Percentiles rank a stretch among this genome's conserved stretches.
phyloP scores from a whole-genome alignment of 2,797 vertebrate species.

The Tragelaphus oryx region DNA sequence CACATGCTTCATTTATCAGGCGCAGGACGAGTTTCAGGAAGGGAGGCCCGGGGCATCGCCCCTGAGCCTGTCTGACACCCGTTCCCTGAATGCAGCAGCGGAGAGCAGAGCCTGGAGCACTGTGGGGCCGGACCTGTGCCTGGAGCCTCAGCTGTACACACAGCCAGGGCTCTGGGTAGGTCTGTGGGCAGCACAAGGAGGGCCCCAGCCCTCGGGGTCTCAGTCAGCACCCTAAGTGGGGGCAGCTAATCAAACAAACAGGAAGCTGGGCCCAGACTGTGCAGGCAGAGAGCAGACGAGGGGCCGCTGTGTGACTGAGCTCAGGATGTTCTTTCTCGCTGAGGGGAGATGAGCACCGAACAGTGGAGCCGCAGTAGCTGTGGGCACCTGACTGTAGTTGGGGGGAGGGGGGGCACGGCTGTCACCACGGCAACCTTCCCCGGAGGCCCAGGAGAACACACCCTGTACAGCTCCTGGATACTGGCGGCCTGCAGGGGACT shows the following conservation, averaged over 20 bases:
- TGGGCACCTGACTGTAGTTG: neutral
- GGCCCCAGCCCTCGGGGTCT: neutral
- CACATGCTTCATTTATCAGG: neutral
- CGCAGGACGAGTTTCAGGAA: neutral
- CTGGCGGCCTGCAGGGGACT: neutral
- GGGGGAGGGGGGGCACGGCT: fast-evolving
- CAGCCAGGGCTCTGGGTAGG: neutral
- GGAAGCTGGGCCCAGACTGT: neutral
- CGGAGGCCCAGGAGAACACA: neutral
- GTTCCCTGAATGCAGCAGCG: fast-evolving
- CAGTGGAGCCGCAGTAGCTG: neutral
- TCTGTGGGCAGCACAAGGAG: neutral
- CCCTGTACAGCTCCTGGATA: neutral
- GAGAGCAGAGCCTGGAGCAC: neutral
- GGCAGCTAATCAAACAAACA: neutral
- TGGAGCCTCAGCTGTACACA: neutral
- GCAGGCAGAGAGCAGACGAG: neutral
- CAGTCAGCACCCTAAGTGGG: neutral
- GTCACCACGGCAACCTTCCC: neutral
- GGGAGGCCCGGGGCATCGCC: fast-evolving
- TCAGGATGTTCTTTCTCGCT: neutral
- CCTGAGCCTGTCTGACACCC: too few species aligned
- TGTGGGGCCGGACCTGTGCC: fast-evolving
- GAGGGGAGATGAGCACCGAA: neutral
- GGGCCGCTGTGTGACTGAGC: neutral